Conservation (phyloP, 2,797 vertebrate genomes). For the Enteromius fasciolatus region DNA sequence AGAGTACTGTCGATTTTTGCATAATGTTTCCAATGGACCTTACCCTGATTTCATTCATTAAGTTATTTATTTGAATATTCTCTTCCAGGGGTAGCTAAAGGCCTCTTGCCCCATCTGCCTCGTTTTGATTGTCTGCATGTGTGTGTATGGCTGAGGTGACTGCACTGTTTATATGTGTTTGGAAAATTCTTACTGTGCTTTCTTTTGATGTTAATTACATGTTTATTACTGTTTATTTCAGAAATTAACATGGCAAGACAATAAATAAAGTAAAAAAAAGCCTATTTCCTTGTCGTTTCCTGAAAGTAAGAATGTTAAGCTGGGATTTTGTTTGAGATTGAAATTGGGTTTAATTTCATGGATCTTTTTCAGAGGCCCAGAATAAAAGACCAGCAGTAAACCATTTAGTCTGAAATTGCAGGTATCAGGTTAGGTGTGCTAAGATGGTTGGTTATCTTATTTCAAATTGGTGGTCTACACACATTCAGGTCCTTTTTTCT, state of each 20-base stretch:
- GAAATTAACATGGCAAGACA: conserved; percentile 36
- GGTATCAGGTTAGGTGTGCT: conserved; percentile 12
- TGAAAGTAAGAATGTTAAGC: background rate
- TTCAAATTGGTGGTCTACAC: conserved; percentile 12
- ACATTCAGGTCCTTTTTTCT: background rate
- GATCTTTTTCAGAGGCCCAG: background rate
- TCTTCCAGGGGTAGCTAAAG: conserved; percentile 45
- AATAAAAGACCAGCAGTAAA: background rate
- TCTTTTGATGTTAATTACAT: conserved; percentile 26
- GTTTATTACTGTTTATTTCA: conserved; percentile 35
- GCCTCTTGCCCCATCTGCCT: conserved; percentile 13
- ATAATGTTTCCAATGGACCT: background rate
- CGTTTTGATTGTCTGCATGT: conserved; percentile 48
- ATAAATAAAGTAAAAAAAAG: conserved; percentile 69
- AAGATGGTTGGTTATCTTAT: conserved; percentile 10
- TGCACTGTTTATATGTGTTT: conserved; percentile 58
- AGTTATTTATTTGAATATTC: conserved; percentile 76
- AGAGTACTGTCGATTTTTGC: conserved; percentile 10
- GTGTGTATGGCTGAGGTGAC: conserved; percentile 49
- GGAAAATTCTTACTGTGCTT: conserved; percentile 34
- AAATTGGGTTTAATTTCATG: background rate
- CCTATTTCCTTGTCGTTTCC: conserved; percentile 7
- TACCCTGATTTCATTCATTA: conserved; percentile 55
- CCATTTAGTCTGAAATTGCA: background rate
- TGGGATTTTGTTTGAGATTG: background rate